A percentile compares a stretch with the other conserved stretches of the same genome.
These are phyloP conservation scores for Ochropleura plecta DNA, from an alignment of 2,888 invertebrate species.

Conservation along the genomic window DNA sequence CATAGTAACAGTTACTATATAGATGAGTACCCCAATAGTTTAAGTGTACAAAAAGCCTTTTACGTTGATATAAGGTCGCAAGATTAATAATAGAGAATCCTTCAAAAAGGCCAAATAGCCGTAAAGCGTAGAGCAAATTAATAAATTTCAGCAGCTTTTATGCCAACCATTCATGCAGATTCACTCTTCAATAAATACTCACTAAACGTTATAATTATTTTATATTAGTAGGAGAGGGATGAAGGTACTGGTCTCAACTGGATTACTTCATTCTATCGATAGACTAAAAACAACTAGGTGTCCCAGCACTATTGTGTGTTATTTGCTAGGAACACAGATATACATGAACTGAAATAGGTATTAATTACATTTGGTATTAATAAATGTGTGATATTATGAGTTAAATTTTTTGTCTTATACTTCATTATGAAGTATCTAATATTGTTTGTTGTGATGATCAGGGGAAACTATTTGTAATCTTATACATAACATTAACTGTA, in stretches of 20 bases:
- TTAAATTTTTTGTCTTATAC: not conserved
- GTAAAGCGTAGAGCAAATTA: slow-evolving; percentile 51
- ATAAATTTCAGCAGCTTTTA: slow-evolving; percentile 28
- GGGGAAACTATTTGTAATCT: not conserved
- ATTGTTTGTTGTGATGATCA: not conserved
- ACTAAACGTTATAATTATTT: slow-evolving; percentile 1
- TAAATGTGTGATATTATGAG: too few species aligned
- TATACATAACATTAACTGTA: not conserved
- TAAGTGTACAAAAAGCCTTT: too few species aligned
- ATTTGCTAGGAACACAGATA: not conserved
- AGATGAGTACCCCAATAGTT: too few species aligned
- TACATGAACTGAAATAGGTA: too few species aligned
- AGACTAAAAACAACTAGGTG: not conserved
- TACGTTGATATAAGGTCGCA: too few species aligned
- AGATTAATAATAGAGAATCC: not conserved
- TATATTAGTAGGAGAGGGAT: slow-evolving; percentile 29
- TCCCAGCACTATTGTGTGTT: not conserved
- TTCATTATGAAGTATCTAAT: slow-evolving; percentile 3
- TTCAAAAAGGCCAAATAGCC: not conserved
- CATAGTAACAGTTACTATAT: too few species aligned
- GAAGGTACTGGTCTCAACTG: slow-evolving; percentile 9
- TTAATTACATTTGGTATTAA: too few species aligned
- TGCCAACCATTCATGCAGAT: slow-evolving; percentile 54
- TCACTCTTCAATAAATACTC: slow-evolving; percentile 30
- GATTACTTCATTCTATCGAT: not conserved